phyloP scores from a whole-genome alignment of 2,888 invertebrate species.

The Alloplasta piceator region DNA sequence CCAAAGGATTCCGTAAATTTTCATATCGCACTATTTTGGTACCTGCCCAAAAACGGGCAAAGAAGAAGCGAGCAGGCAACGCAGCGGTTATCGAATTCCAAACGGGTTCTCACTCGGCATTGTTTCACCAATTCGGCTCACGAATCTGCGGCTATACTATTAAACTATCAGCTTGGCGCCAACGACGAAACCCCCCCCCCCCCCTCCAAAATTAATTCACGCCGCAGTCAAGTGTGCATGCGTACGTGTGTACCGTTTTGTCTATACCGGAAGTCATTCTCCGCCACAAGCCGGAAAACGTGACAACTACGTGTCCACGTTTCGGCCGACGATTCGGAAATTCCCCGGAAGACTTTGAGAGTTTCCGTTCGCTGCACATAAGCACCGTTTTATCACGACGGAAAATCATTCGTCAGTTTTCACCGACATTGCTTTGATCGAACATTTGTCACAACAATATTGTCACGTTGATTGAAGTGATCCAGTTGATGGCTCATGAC shows the following conservation, averaged over 20 bases:
- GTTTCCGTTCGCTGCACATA: background rate
- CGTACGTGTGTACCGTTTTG: constrained; percentile 31
- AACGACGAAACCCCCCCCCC: constrained; percentile 5
- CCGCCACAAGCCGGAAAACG: constrained; percentile 49
- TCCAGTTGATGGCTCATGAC: background rate
- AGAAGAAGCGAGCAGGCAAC: constrained; percentile 6
- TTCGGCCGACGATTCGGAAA: constrained; percentile 40
- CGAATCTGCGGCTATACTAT: constrained; percentile 29
- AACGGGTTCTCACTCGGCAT: constrained; percentile 37
- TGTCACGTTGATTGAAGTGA: background rate
- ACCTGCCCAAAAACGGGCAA: constrained; percentile 36
- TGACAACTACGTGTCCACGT: constrained; percentile 43
- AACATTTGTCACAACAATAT: background rate
- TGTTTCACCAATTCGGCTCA: constrained; percentile 56
- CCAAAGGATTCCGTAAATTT: constrained; percentile 46
- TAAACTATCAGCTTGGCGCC: background rate
- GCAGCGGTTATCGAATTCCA: constrained; percentile 55
- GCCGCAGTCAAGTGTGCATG: background rate
- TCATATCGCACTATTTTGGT: constrained; percentile 27
- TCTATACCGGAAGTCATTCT: constrained; percentile 48
- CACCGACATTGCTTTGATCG: background rate
- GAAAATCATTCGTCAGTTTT: background rate
- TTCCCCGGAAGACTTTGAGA: constrained; percentile 27
- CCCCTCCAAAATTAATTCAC: constrained; percentile 54
- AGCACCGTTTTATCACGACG: constrained; percentile 11